phyloP scores from a whole-genome alignment of 2,888 invertebrate species.

The Merodon equestris region DNA sequence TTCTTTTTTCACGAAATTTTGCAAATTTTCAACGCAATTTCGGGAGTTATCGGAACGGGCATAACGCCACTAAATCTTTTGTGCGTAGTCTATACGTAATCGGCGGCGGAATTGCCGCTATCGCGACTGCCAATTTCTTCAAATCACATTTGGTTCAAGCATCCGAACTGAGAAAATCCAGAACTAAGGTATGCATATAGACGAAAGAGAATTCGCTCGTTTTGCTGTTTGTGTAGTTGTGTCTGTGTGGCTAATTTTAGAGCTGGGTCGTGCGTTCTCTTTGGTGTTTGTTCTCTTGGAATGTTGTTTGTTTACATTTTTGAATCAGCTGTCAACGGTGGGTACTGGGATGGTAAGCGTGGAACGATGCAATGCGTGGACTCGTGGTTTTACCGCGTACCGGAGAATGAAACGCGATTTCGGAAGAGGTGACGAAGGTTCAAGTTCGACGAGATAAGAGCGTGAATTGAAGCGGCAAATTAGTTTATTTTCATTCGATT shows the following conservation, averaged over 20 bases:
- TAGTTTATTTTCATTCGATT: not conserved
- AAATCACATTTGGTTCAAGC: constrained; percentile 79
- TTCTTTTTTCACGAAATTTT: constrained; percentile 71
- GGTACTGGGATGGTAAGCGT: too few relatives aligned
- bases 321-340: constrained; percentile 27
- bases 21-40: constrained; percentile 71
- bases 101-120: constrained; percentile 79
- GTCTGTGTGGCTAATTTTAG: constrained; percentile 47
- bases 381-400: constrained; percentile 9
- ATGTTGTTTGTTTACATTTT: constrained; percentile 57
- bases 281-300: constrained; percentile 25
- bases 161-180: constrained; percentile 78
- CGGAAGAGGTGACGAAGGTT: constrained; percentile 8
- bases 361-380: too few relatives aligned
- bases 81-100: constrained; percentile 74
- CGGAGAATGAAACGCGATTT: constrained; percentile 15
- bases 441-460: constrained; percentile 48
- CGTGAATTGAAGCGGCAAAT: not conserved
- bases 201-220: constrained; percentile 19
- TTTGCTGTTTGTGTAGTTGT: constrained; percentile 25
- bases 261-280: constrained; percentile 3
- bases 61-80: constrained; percentile 69
- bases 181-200: constrained; percentile 69
- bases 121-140: constrained; percentile 78
- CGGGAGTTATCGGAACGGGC: constrained; percentile 53